A percentile compares a stretch with the other conserved stretches of the same genome.
phyloP scores from a whole-genome alignment of 2,888 invertebrate species.

The Sarcophaga rosellei region DNA sequence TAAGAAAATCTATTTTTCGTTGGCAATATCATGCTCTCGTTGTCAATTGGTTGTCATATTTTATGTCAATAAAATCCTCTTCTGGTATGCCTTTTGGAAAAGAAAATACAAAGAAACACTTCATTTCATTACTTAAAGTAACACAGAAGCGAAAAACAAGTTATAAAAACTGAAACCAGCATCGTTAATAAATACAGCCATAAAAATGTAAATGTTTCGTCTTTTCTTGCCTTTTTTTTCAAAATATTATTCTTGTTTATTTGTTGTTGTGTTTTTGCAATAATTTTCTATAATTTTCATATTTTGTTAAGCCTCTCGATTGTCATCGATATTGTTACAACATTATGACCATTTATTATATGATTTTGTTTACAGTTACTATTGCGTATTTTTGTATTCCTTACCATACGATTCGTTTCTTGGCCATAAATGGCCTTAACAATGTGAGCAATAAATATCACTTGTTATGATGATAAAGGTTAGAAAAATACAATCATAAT shows the following conservation, averaged over 20 bases:
- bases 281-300: constrained; percentile 42
- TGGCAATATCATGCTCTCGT: background rate
- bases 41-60: constrained; percentile 41
- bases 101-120: no score
- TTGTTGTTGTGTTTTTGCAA: constrained; percentile 48
- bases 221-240: background rate
- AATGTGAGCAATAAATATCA: constrained; percentile 47
- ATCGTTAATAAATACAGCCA: constrained; percentile 55
- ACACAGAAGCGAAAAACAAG: background rate
- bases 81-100: no score
- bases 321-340: constrained; percentile 62
- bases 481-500: constrained; percentile 51
- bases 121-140: constrained; percentile 32
- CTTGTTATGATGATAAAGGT: constrained; percentile 64
- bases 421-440: constrained; percentile 42
- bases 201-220: constrained; percentile 62
- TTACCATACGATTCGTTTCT: background rate
- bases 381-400: background rate
- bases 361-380: constrained; percentile 36
- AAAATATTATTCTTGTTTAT: no score
- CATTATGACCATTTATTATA: constrained; percentile 55
- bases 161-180: constrained; percentile 50
- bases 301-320: constrained; percentile 17
- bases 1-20: constrained; percentile 4
- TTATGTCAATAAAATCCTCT: constrained; percentile 27